Conservation (phyloP, 2,797 vertebrate genomes). For the Lagorchestes hirsutus region DNA sequence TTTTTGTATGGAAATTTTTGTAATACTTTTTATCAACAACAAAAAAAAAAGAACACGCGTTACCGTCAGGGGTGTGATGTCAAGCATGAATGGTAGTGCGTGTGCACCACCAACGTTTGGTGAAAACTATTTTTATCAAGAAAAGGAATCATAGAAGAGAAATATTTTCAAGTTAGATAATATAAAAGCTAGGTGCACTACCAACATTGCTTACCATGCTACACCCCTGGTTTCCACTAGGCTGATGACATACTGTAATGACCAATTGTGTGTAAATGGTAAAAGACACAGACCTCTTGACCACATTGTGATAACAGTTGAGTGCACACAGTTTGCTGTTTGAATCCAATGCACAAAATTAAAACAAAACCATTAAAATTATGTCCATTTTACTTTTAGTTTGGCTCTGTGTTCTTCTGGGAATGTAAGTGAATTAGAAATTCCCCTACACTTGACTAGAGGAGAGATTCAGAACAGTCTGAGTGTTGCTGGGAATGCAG, state of each 20-base stretch:
- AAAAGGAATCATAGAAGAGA: slow-evolving; percentile 97
- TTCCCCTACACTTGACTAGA: background rate
- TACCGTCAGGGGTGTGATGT: slow-evolving; percentile 88
- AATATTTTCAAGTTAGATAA: slow-evolving; percentile 98
- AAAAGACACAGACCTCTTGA: slow-evolving; percentile 95
- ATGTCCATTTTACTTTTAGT: slow-evolving; percentile 85
- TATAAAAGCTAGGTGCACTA: slow-evolving; percentile 90
- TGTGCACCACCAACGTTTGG: slow-evolving; percentile 93
- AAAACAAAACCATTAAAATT: slow-evolving; percentile 88
- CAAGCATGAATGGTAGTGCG: slow-evolving; percentile 91
- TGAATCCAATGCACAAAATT: slow-evolving; percentile 96
- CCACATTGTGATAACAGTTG: slow-evolving; percentile 95
- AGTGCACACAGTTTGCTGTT: slow-evolving; percentile 98
- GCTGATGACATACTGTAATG: slow-evolving; percentile 92
- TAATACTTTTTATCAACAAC: slow-evolving; percentile 99
- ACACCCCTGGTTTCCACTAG: slow-evolving; percentile 92
- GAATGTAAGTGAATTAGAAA: slow-evolving; percentile 29
- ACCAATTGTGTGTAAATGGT: slow-evolving; percentile 95
- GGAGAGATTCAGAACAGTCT: background rate
- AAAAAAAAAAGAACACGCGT: slow-evolving; percentile 89
- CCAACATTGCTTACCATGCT: slow-evolving; percentile 91
- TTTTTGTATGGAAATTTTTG: slow-evolving; percentile 99
- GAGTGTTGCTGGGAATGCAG: background rate
- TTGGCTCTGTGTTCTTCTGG: slow-evolving; percentile 70
- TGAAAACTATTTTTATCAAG: slow-evolving; percentile 98